phyloP scores from a whole-genome alignment of 2,797 vertebrate genomes.

The Gallinago solitaria region DNA sequence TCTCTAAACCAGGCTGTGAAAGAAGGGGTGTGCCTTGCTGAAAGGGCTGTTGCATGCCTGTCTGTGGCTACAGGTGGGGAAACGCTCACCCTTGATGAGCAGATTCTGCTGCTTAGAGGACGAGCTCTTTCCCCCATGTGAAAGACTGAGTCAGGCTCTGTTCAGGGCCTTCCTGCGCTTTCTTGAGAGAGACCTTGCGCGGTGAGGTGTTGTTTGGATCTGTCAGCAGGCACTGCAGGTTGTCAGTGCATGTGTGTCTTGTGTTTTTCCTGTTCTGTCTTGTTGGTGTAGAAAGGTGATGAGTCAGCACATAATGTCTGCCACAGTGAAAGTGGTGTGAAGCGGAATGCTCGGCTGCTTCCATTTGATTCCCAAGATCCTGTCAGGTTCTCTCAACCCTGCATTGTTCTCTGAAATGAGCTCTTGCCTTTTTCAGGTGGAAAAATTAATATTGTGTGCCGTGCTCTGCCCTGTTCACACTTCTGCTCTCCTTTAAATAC shows the following conservation, averaged over 20 bases:
- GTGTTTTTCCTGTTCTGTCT: not conserved
- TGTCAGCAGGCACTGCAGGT: not conserved
- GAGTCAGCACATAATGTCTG: not conserved
- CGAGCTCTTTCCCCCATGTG: not conserved
- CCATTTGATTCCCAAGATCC: not conserved
- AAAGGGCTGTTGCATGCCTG: not conserved
- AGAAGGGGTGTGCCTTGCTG: rapidly evolving
- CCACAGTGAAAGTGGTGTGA: not conserved
- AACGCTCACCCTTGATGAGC: not conserved
- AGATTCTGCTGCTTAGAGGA: not conserved
- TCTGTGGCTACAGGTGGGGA: not conserved
- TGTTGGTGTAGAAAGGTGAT: not conserved
- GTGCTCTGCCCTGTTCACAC: not conserved
- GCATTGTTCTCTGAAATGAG: not conserved
- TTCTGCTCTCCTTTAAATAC: not conserved
- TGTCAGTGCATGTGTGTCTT: not conserved
- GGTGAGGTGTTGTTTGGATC: not conserved
- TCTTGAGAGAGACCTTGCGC: rapidly evolving
- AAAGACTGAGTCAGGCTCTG: not conserved
- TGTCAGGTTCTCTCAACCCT: not conserved
- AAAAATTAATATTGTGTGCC: not conserved
- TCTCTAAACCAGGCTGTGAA: not conserved
- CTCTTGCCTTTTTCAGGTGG: not conserved
- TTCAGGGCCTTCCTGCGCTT: not conserved
- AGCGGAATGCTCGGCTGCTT: not conserved